phyloP scores from a whole-genome alignment of 2,113 vertebrate genomes.

The Oreotrochilus melanogaster region DNA sequence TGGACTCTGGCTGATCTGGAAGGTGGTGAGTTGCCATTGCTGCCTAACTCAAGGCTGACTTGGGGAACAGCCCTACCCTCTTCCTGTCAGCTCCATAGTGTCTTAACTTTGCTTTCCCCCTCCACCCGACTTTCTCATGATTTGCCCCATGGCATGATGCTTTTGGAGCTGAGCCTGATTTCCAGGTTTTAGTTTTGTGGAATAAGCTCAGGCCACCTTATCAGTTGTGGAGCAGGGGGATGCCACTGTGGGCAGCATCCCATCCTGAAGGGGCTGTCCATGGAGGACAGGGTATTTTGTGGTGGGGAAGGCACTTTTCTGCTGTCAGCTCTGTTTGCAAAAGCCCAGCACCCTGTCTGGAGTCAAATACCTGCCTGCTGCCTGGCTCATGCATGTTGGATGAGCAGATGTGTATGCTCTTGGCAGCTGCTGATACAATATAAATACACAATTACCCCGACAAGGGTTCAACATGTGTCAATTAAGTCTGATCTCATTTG shows the following conservation, averaged over 20 bases:
- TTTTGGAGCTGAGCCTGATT: neutral
- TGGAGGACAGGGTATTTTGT: fast-evolving
- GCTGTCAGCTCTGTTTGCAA: neutral
- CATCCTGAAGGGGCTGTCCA: fast-evolving
- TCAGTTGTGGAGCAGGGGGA: neutral
- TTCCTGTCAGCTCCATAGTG: neutral
- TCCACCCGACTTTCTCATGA: neutral
- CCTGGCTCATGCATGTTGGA: neutral
- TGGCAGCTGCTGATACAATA: constrained; percentile 54
- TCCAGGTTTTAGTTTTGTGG: neutral
- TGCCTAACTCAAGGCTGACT: neutral
- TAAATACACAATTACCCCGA: constrained; percentile 53
- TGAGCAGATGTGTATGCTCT: constrained; percentile 46
- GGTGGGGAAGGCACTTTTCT: neutral
- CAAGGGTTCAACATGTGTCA: constrained; percentile 33
- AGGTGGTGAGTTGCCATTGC: fast-evolving
- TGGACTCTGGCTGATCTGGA: neutral
- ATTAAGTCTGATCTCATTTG: neutral
- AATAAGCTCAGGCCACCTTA: neutral
- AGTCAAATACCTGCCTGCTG: neutral
- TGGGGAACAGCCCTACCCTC: neutral
- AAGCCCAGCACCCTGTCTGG: neutral
- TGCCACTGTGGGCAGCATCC: neutral
- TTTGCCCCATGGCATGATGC: neutral
- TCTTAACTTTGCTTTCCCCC: neutral